phyloP scores from a whole-genome alignment of 37 sponge, comb jelly and placozoan species.

The Bolinopsis microptera region DNA sequence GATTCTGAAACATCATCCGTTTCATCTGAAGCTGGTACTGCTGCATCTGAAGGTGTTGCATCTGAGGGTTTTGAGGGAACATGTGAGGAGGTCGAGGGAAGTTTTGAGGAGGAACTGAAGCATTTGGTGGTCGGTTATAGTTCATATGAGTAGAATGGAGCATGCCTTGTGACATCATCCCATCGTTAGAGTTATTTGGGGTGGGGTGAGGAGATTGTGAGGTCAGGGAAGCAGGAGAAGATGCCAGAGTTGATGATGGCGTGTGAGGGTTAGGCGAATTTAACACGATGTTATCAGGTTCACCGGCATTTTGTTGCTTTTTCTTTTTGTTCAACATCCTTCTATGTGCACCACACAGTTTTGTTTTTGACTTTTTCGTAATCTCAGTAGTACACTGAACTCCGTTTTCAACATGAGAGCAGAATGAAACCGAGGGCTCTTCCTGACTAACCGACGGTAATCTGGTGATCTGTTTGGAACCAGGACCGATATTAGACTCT shows the following conservation, averaged over 20 bases:
- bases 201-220: constrained; percentile 35
- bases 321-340: constrained; percentile 66
- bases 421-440: constrained; percentile 4
- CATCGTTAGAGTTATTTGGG: neutral
- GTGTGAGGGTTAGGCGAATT: constrained; percentile 52
- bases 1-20: constrained; percentile 60
- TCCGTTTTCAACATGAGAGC: constrained; percentile 53
- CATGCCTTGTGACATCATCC: neutral
- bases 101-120: neutral
- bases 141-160: neutral
- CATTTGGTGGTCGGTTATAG: neutral
- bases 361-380: constrained; percentile 42
- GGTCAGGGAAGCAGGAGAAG: constrained; percentile 32
- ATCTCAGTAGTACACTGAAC: constrained; percentile 49
- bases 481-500: neutral
- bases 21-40: constrained; percentile 64
- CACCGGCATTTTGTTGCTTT: constrained; percentile 52
- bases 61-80: constrained; percentile 33
- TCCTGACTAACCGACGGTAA: neutral
- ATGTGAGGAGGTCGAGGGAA: constrained; percentile 45
- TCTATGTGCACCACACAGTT: constrained; percentile 55
- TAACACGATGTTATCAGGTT: neutral
- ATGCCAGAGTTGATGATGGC: constrained; percentile 34
- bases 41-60: constrained; percentile 51
- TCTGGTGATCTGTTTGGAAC: neutral